A percentile compares a stretch with the other conserved stretches of the same genome.
phyloP scores from a whole-genome alignment of 2,888 invertebrate genomes.

The Tortricodes alternella region DNA sequence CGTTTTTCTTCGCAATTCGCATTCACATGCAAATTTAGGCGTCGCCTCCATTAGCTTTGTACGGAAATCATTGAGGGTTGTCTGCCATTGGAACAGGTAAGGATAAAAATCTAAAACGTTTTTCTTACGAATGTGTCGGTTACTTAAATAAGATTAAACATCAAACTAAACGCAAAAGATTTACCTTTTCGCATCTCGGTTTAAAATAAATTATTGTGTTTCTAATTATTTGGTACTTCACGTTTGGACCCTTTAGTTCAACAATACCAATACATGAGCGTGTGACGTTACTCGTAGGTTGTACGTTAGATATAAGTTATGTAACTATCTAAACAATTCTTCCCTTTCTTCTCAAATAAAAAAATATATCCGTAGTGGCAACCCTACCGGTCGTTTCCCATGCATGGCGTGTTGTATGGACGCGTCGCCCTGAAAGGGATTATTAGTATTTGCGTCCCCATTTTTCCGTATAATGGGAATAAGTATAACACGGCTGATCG shows the following conservation, averaged over 20 bases:
- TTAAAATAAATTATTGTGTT: too few species aligned
- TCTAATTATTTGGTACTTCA: too few species aligned
- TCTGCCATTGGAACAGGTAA: neutral
- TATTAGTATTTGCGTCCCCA: conserved; percentile 24
- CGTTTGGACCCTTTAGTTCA: too few species aligned
- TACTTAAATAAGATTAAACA: neutral
- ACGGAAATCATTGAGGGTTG: conserved; percentile 23
- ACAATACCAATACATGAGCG: too few species aligned
- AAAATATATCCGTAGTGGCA: too few species aligned
- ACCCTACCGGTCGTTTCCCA: conserved; percentile 10
- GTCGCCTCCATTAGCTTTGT: conserved; percentile 24
- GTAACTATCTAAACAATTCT: too few species aligned
- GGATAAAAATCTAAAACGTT: too few species aligned
- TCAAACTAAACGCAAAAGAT: too few species aligned
- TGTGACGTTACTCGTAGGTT: too few species aligned
- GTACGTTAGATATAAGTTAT: too few species aligned
- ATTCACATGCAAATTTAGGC: conserved; percentile 22
- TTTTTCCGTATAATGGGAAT: neutral
- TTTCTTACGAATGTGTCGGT: neutral
- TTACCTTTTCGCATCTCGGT: too few species aligned
- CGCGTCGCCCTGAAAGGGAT: conserved; percentile 20
- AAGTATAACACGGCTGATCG: neutral
- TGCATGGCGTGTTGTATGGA: conserved; percentile 18
- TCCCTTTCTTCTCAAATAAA: too few species aligned
- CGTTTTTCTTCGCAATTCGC: conserved; percentile 18